Evolutionary conservation across 2,113 vertebrate genomes (phyloP).

Genomic region (Rallus limicola): DNA sequence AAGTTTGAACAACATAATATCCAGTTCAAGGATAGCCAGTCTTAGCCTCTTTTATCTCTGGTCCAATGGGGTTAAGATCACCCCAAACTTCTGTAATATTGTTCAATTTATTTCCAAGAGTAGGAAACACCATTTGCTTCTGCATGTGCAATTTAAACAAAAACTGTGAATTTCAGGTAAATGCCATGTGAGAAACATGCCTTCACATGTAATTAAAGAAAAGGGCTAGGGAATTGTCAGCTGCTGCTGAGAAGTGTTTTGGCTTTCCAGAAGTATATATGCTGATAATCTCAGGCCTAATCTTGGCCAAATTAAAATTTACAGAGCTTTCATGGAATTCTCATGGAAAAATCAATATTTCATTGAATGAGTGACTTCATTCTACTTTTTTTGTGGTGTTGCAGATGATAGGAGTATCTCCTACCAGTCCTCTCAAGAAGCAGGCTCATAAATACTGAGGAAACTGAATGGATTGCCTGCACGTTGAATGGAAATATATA

Average conservation of each 20-base stretch:
- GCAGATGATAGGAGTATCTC: background rate
- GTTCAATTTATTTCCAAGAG: background rate
- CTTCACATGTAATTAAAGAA: background rate
- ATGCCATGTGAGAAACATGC: background rate
- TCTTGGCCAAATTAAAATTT: background rate
- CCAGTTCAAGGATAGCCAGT: background rate
- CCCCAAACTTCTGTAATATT: background rate
- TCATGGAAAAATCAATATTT: background rate
- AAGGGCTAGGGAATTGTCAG: background rate
- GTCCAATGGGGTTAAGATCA: background rate
- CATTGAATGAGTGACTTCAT: constrained; percentile 20
- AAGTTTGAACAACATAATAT: background rate
- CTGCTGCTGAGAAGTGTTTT: background rate
- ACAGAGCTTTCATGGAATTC: background rate
- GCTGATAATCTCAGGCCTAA: background rate
- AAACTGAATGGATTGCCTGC: constrained; percentile 17
- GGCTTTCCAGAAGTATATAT: background rate
- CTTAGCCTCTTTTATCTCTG: background rate
- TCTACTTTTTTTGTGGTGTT: background rate
- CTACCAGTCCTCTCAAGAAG: background rate
- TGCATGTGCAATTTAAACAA: background rate
- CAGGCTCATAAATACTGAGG: background rate
- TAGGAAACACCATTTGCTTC: background rate
- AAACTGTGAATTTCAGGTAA: constrained; percentile 5
- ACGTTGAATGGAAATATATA: constrained; percentile 5